Evolutionary conservation across 2,888 invertebrate genomes (phyloP).

Genomic region (Aphodius granarius): DNA sequence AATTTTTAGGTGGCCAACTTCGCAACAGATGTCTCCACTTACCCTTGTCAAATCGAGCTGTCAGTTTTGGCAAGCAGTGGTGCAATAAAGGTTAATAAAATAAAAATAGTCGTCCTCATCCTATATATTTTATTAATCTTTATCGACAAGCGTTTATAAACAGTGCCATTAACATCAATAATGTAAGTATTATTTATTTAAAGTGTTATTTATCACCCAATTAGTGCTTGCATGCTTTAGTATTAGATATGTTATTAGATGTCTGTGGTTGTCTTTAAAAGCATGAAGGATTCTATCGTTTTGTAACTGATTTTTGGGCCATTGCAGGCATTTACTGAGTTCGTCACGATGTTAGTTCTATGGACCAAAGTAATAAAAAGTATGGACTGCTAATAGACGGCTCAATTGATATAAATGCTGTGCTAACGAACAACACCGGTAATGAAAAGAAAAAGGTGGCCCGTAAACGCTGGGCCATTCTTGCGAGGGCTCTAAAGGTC

Average conservation of each 20-base stretch:
- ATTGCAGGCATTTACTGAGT: conserved; percentile 41
- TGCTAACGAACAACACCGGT: conserved; percentile 42
- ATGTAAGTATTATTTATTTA: conserved; percentile 19
- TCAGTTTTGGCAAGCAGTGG: conserved; percentile 16
- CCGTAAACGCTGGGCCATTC: conserved; percentile 68
- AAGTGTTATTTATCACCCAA: background rate
- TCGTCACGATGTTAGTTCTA: conserved; percentile 45
- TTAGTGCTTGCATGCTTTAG: background rate
- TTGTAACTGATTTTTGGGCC: conserved; percentile 36
- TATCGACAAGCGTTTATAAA: conserved; percentile 3
- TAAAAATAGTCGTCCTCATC: conserved; percentile 4
- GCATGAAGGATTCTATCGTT: conserved; percentile 46
- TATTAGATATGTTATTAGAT: background rate
- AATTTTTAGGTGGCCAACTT: background rate
- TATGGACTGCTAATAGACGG: conserved; percentile 45
- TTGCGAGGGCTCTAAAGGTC: conserved; percentile 66
- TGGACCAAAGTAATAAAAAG: conserved; percentile 51
- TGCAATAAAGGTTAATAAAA: conserved; percentile 25
- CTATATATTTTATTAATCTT: conserved; percentile 26
- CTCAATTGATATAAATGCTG: conserved; percentile 48
- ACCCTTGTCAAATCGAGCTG: background rate
- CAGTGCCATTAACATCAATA: conserved; percentile 13
- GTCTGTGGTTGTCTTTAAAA: conserved; percentile 32
- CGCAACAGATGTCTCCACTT: conserved; percentile 18
- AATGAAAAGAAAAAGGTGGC: conserved; percentile 60